Evolutionary conservation across 2,113 vertebrate genomes (phyloP).

Genomic region (Nerophis ophidion): DNA sequence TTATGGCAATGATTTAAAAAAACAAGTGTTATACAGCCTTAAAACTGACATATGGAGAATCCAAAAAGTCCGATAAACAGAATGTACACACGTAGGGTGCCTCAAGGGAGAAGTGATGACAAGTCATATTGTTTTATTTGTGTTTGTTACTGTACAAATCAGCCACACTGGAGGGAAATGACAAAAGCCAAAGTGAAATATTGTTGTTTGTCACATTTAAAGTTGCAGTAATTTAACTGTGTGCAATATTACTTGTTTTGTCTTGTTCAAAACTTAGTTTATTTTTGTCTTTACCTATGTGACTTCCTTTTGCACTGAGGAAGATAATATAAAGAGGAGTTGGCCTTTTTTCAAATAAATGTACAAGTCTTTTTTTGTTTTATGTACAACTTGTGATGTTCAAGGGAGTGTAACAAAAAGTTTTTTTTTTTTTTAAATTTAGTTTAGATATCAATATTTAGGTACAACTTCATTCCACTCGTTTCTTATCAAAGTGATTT

Average conservation of each 20-base stretch:
- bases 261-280: constrained; percentile 43
- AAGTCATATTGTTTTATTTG: constrained; percentile 23
- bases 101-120: constrained; percentile 14
- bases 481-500: constrained; percentile 10
- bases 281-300: constrained; percentile 34
- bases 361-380: constrained; percentile 6
- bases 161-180: constrained; percentile 67
- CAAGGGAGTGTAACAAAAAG: constrained; percentile 11
- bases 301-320: constrained; percentile 54
- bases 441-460: constrained; percentile 17
- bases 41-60: too few relatives aligned
- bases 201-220: constrained; percentile 45
- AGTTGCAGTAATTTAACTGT: constrained; percentile 48
- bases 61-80: too few relatives aligned
- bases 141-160: constrained; percentile 63
- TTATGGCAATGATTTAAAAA: too few relatives aligned
- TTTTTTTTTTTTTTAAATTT: constrained; percentile 14
- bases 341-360: neutral
- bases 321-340: constrained; percentile 18
- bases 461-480: constrained; percentile 40
- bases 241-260: constrained; percentile 58
- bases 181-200: constrained; percentile 57
- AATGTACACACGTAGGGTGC: too few relatives aligned
- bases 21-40: too few relatives aligned
- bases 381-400: neutral